Conservation (phyloP, 2,113 vertebrate genomes). For the Abramis brama region DNA sequence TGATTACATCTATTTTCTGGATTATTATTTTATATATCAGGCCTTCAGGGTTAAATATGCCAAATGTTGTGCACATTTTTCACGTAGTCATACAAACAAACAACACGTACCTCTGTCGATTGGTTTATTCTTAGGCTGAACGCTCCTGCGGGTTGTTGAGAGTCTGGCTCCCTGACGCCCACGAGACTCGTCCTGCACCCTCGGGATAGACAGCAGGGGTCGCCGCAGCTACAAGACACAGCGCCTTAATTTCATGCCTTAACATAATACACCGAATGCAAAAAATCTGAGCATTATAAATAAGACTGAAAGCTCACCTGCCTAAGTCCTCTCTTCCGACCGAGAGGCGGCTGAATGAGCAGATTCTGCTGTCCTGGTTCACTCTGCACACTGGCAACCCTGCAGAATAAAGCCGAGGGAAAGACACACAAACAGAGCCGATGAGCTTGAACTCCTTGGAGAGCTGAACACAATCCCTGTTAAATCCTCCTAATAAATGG, state of each 20-base stretch:
- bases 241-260: not conserved
- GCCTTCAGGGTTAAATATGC: no score
- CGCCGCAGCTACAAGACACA: constrained; percentile 82
- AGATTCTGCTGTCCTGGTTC: constrained; percentile 97
- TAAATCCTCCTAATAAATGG: constrained; percentile 48
- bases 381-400: constrained; percentile 97
- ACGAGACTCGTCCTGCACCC: constrained; percentile 84
- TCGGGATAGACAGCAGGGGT: constrained; percentile 92
- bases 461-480: constrained; percentile 34
- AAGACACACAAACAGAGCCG: constrained; percentile 42
- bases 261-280: not conserved
- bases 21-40: no score
- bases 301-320: constrained; percentile 79
- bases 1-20: no score
- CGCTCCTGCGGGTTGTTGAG: constrained; percentile 92
- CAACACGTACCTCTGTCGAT: constrained; percentile 75
- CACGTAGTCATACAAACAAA: not conserved
- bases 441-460: constrained; percentile 14
- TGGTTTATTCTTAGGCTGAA: constrained; percentile 92
- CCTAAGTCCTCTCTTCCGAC: constrained; percentile 91
- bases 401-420: constrained; percentile 65
- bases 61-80: not conserved
- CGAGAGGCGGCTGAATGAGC: constrained; percentile 91
- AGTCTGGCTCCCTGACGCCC: constrained; percentile 87
- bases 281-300: not conserved